Evolutionary conservation across 2,797 vertebrate genomes (phyloP).

Genomic region (Petrocephalus schoutedeni): DNA sequence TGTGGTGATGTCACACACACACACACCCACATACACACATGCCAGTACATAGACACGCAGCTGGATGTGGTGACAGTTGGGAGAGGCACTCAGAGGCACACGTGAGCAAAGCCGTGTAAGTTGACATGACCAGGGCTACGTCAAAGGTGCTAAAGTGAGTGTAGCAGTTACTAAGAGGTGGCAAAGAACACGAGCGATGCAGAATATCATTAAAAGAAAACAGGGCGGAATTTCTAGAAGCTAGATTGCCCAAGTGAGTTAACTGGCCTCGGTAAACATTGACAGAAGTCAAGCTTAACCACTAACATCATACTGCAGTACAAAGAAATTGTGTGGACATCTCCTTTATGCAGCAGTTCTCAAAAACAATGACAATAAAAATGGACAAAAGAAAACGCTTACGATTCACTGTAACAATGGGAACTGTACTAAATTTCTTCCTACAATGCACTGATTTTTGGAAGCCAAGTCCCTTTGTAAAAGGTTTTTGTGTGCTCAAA

Average conservation of each 20-base stretch:
- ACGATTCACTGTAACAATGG: neutral
- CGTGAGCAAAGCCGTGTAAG: neutral
- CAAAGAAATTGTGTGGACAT: neutral
- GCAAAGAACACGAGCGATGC: neutral
- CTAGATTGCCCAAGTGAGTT: neutral
- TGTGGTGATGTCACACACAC: slow-evolving; percentile 39
- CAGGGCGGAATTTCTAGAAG: neutral
- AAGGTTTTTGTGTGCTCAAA: neutral
- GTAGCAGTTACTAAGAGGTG: neutral
- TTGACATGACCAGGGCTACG: neutral
- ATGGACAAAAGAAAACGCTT: neutral
- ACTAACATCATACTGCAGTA: neutral
- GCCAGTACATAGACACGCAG: neutral
- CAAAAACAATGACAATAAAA: neutral
- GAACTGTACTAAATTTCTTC: neutral
- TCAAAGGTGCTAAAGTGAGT: neutral
- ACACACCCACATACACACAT: slow-evolving; percentile 3
- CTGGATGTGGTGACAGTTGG: neutral
- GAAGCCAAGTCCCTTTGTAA: neutral
- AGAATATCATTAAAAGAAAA: neutral
- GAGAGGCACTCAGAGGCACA: neutral
- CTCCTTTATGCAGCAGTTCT: neutral
- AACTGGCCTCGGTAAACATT: neutral
- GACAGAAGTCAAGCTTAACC: neutral
- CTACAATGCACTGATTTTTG: neutral